Percentiles rank a stretch among this genome's conserved stretches.
These are phyloP conservation scores for Lates japonicus DNA, from an alignment of 2,797 vertebrate genomes.

Conservation along the genomic window DNA sequence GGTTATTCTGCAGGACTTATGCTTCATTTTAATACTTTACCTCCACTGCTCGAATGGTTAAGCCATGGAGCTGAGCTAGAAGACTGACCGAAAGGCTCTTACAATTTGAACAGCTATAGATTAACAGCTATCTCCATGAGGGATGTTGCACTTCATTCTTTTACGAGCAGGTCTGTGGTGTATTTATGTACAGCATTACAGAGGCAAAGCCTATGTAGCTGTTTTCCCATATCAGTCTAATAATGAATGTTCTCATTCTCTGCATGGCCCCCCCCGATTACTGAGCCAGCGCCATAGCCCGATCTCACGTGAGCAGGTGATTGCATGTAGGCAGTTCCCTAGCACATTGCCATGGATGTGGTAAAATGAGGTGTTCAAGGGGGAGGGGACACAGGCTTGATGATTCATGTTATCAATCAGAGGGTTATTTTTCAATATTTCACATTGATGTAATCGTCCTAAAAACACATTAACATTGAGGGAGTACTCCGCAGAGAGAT, in stretches of 20 bases:
- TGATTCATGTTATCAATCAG: conserved; percentile 85
- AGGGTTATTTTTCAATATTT: conserved; percentile 83
- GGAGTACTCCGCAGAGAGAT: conserved; percentile 72
- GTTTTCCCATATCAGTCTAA: conserved; percentile 47
- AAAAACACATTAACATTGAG: conserved; percentile 87
- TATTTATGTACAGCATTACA: conserved; percentile 59
- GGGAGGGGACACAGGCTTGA: conserved; percentile 60
- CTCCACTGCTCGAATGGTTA: conserved; percentile 7
- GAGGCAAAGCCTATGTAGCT: conserved; percentile 35
- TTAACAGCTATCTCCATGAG: conserved; percentile 63
- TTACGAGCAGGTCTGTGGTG: conserved; percentile 42
- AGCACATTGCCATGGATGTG: conserved; percentile 57
- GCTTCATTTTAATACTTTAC: conserved; percentile 10
- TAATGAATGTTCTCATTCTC: conserved; percentile 66
- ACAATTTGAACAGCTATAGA: conserved; percentile 41
- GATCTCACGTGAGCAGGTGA: conserved; percentile 56
- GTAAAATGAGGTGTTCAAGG: conserved; percentile 79
- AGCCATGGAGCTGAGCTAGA: conserved; percentile 23
- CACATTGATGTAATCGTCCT: conserved; percentile 84
- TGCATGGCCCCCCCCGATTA: conserved; percentile 43
- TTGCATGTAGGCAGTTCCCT: conserved; percentile 47
- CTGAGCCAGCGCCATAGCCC: conserved; percentile 17
- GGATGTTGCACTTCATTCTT: conserved; percentile 53
- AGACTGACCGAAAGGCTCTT: conserved; percentile 42
- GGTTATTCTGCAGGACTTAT: neutral